phyloP scores from a whole-genome alignment of 2,797 vertebrate species.

The Salarias fasciatus region DNA sequence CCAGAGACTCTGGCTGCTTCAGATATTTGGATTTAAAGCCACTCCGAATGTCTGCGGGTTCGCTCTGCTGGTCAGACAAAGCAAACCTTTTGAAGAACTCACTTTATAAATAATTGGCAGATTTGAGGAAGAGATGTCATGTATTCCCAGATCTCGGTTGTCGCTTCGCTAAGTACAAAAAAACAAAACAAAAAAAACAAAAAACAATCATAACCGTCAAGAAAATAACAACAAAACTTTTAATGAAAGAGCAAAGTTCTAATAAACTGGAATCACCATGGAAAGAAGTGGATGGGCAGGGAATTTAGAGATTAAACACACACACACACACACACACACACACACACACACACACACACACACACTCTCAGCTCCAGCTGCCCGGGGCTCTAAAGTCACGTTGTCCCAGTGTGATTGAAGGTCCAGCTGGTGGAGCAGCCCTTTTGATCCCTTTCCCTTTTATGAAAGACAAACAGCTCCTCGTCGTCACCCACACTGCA shows the following conservation, averaged over 20 bases:
- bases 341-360: conserved; percentile 40
- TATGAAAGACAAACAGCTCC: conserved; percentile 81
- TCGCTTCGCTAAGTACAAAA: too few species aligned
- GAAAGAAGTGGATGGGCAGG: background rate
- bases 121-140: background rate
- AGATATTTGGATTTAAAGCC: too few species aligned
- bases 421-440: conserved; percentile 76
- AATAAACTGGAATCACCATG: too few species aligned
- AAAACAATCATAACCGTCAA: too few species aligned
- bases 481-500: conserved; percentile 69
- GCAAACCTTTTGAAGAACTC: too few species aligned
- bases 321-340: conserved; percentile 41
- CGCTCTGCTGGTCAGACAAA: too few species aligned
- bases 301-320: conserved; percentile 29
- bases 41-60: too few species aligned
- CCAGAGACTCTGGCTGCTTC: too few species aligned
- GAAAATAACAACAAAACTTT: too few species aligned
- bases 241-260: too few species aligned
- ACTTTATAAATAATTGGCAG: background rate
- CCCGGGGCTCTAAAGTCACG: conserved; percentile 72
- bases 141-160: background rate
- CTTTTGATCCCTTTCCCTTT: conserved; percentile 81
- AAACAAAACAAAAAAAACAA: too few species aligned
- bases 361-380: conserved; percentile 73
- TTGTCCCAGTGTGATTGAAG: conserved; percentile 76